phyloP scores from a whole-genome alignment of 1,140 invertebrate species.

The Steinernema feltiae region DNA sequence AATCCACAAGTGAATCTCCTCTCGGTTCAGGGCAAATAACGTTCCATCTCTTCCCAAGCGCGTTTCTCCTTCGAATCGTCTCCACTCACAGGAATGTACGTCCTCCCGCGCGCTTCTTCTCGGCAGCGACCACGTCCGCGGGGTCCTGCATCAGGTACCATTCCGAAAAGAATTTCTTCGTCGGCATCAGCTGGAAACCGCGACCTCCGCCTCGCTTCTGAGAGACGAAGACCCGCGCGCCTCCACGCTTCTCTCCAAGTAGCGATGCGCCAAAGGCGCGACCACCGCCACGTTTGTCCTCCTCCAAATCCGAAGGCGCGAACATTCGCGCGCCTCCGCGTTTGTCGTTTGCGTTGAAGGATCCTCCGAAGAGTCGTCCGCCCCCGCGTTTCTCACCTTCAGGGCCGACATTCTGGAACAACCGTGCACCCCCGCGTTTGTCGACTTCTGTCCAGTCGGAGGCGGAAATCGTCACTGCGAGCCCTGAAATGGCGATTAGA shows the following conservation, averaged over 20 bases:
- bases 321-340: neutral
- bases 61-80: constrained; percentile 8
- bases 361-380: neutral
- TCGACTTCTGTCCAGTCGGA: neutral
- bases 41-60: neutral
- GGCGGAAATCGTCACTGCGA: no score
- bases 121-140: neutral
- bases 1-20: no score
- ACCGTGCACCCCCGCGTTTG: neutral
- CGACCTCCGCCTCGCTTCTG: neutral
- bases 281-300: neutral
- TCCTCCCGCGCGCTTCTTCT: neutral
- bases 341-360: neutral
- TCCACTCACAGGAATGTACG: neutral
- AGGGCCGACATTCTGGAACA: neutral
- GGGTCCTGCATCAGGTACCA: neutral
- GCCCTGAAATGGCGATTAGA: no score
- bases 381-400: neutral
- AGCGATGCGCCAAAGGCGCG: neutral
- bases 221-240: neutral
- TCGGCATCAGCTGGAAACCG: neutral
- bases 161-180: neutral
- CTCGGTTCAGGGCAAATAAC: neutral
- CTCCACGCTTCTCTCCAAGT: neutral
- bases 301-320: neutral